Percentiles rank a stretch among this genome's conserved stretches.
phyloP scores from a whole-genome alignment of 2,113 vertebrate genomes.

The Platycercus adscitus region DNA sequence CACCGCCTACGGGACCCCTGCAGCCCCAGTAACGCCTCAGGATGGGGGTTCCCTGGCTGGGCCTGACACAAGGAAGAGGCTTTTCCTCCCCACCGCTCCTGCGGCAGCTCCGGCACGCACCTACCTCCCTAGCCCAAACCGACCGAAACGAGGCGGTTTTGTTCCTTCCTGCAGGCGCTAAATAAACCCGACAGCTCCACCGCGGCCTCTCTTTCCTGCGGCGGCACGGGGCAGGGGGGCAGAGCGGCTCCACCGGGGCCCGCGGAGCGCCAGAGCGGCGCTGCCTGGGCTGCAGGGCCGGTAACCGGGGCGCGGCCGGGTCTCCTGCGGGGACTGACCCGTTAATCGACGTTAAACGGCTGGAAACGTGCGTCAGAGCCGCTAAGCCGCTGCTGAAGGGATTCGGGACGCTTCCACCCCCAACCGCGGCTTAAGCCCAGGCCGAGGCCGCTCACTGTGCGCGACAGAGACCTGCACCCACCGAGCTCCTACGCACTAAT shows the following conservation, averaged over 20 bases:
- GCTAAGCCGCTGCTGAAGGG: background rate
- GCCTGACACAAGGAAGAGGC: accelerated
- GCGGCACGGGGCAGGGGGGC: background rate
- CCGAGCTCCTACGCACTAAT: accelerated
- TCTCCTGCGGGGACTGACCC: background rate
- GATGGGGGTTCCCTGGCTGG: accelerated
- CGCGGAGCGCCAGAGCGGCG: background rate
- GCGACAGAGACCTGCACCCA: accelerated
- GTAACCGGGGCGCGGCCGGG: background rate
- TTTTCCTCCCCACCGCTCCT: accelerated
- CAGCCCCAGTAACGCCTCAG: accelerated
- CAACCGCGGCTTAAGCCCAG: accelerated
- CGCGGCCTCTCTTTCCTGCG: accelerated
- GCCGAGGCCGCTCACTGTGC: accelerated
- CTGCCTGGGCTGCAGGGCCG: background rate
- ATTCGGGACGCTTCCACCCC: background rate
- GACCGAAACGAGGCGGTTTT: background rate
- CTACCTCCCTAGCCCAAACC: background rate
- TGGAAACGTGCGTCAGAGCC: background rate
- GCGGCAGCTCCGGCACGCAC: accelerated
- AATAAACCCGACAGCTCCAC: background rate
- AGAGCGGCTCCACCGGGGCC: no score
- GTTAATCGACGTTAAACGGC: background rate
- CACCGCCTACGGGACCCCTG: background rate
- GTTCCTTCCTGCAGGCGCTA: background rate